Percentiles rank a stretch among this genome's conserved stretches.
These are phyloP conservation scores for Poecilia gillii DNA, from an alignment of 2,797 vertebrate species.

Conservation along the genomic window DNA sequence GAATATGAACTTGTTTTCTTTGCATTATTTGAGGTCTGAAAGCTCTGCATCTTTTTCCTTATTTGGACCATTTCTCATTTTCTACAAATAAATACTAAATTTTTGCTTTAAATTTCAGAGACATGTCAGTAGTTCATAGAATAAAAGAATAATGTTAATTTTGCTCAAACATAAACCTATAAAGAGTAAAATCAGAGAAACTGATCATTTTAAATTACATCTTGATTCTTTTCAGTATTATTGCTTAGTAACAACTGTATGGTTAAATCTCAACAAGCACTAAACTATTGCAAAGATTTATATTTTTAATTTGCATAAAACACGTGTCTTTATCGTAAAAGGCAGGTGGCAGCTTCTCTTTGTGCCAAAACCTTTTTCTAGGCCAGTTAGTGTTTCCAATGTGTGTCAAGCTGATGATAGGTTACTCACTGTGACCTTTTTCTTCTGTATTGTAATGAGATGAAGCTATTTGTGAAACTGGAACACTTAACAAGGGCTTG, in stretches of 20 bases:
- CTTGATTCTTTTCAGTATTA: neutral
- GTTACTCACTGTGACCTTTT: constrained; percentile 45
- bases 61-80: no score
- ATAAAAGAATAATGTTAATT: no score
- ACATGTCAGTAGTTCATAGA: no score
- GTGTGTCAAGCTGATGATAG: constrained; percentile 56
- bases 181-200: no score
- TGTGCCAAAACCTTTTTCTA: constrained; percentile 45
- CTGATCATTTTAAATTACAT: no score
- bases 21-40: no score
- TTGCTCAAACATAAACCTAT: no score
- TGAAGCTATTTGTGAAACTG: constrained; percentile 57
- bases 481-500: constrained; percentile 12
- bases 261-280: neutral
- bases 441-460: constrained; percentile 52
- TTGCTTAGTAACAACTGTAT: neutral
- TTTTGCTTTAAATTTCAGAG: no score
- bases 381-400: constrained; percentile 40
- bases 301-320: neutral
- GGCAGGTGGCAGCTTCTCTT: constrained; percentile 2
- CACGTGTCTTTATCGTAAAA: constrained; percentile 3
- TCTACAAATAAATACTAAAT: no score
- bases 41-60: no score
- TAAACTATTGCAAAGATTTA: neutral
- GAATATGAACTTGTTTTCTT: no score